Conservation (phyloP, 2,113 vertebrate species). For the Protobothrops mucrosquamatus region DNA sequence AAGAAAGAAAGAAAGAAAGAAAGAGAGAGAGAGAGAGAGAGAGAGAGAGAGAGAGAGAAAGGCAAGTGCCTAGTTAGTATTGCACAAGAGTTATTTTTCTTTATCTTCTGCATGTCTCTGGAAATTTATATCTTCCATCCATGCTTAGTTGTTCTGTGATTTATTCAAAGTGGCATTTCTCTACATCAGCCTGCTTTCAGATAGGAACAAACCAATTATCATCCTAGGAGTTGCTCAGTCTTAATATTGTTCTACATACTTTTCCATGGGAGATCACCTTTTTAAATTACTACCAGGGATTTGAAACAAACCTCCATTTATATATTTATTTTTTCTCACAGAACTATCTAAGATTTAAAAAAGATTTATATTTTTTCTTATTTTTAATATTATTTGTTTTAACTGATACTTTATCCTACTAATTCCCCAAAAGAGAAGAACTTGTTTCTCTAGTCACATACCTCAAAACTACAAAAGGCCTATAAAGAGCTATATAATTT, state of each 20-base stretch:
- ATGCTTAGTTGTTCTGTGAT: not conserved
- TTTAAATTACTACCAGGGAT: not conserved
- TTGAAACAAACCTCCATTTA: not conserved
- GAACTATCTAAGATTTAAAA: not conserved
- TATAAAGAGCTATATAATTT: not conserved
- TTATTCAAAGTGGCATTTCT: not conserved
- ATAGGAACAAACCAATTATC: not conserved
- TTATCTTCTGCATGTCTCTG: not conserved
- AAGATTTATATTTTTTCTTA: not conserved
- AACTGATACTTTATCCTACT: not conserved
- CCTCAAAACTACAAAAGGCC: not conserved
- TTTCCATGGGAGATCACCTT: not conserved
- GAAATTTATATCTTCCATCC: not conserved
- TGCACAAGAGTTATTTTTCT: not conserved
- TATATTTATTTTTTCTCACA: not conserved
- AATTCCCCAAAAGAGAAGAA: not conserved
- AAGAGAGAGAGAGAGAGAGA: too few species aligned
- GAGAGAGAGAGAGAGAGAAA: too few species aligned
- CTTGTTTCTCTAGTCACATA: not conserved
- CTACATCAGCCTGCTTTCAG: not conserved
- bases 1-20: not conserved
- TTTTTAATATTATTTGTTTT: not conserved
- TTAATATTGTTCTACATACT: not conserved
- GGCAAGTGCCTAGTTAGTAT: not conserved
- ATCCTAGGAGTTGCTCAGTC: not conserved